Base-by-base conservation (phyloP, 2,888 invertebrate genomes). In the Cryptus viduatorius region DNA sequence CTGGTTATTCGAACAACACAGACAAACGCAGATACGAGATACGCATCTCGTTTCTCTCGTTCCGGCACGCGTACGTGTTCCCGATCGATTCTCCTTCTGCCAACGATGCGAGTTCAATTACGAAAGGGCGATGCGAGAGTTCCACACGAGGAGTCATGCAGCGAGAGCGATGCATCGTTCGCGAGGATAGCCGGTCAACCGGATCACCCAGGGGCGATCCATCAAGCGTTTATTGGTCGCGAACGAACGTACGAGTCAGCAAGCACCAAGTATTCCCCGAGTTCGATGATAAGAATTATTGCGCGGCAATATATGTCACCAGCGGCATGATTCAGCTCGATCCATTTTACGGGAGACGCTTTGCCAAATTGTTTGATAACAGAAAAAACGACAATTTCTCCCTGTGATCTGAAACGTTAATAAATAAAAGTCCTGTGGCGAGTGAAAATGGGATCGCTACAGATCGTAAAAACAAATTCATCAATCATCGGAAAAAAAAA, bases 171-270 rank as follows among this genome's bases (percentile, higher is more conserved):
- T 44, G 53, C 37, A 68, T 46, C 61, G 50, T 42, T 19, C 29
- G 75, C 19, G 42, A 79, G 78, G 79, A 83, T 80, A 82, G 82
- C 10, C 46, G 86, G 86, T 87, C 86, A 88, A 82, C 78, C 85
- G 84, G 84, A 85, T 82, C 84, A 81, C 19, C 75, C 64, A 50
- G 14, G 56, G 64, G 69, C 85, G 82, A 88, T 88, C 87, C 82
- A 86, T 87, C 86, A 87, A 77, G 64, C 77, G 61, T 86, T 87
- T 86, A 87, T 86, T 88, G 79, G 44, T 81, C 50, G 79, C 56
- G 73, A 79, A 77, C 75, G 59, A 29, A 56, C 8, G 31, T 44
- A 46, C 71, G 71, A 77, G 64, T 65, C 56, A 71, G 64, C 31
- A 72, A 72, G 16, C 68, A n/a, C 16, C 64, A 16, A 37, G n/a